Conservation (phyloP, 2,797 vertebrate genomes). For the Hyperoplus immaculatus region DNA sequence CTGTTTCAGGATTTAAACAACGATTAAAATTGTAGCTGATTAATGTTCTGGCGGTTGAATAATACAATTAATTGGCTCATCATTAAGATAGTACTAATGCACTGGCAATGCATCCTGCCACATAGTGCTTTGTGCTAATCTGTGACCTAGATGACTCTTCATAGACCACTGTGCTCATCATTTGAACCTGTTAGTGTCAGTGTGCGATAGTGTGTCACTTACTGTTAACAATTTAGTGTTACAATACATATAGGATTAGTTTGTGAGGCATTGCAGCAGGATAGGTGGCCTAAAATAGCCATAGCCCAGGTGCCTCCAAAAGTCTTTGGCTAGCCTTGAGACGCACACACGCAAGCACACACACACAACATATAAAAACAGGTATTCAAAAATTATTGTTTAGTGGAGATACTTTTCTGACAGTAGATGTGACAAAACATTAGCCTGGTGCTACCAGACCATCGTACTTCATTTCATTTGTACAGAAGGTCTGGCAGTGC, state of each 20-base stretch:
- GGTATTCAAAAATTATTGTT: neutral
- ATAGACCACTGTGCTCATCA: slow-evolving; percentile 3
- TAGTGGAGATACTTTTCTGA: slow-evolving; percentile 12
- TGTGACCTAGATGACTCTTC: neutral
- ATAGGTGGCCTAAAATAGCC: slow-evolving; percentile 77
- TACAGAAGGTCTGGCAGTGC: no score
- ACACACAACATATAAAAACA: slow-evolving; percentile 17
- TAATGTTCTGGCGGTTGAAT: neutral
- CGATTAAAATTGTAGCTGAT: neutral
- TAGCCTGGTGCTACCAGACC: no score
- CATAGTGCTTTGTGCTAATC: slow-evolving; percentile 3
- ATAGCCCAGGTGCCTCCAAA: slow-evolving; percentile 63
- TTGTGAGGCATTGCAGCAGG: slow-evolving; percentile 69
- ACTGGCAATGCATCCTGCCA: slow-evolving; percentile 6
- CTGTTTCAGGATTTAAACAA: neutral
- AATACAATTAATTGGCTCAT: neutral
- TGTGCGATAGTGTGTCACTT: neutral
- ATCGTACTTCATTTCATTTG: no score
- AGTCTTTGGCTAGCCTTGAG: slow-evolving; percentile 72
- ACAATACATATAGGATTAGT: slow-evolving; percentile 56
- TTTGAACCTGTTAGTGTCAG: neutral
- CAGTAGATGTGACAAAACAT: slow-evolving; percentile 1
- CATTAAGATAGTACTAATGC: slow-evolving; percentile 1
- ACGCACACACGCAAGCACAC: slow-evolving; percentile 37
- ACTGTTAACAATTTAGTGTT: slow-evolving; percentile 25